Evolutionary conservation across 2,113 vertebrate genomes (phyloP).

Genomic region (Tringa solitaria): DNA sequence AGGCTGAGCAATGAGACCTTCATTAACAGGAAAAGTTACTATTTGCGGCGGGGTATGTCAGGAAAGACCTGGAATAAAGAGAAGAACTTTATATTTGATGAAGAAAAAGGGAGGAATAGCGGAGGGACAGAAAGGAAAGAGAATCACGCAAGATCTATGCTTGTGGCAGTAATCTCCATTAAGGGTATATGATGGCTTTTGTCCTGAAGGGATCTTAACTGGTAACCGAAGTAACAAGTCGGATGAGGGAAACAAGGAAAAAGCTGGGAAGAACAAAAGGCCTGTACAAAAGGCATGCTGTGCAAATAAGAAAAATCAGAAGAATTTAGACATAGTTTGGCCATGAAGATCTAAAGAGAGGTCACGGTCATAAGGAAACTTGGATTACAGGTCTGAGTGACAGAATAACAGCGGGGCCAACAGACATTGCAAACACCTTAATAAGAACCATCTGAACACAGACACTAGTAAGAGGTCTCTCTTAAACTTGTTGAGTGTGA

Average conservation of each 20-base stretch:
- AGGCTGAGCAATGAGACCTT: background rate
- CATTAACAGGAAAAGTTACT: background rate
- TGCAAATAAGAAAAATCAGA: background rate
- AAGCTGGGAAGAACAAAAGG: background rate
- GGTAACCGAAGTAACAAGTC: background rate
- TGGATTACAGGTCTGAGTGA: background rate
- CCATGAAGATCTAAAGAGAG: background rate
- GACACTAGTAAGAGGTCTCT: background rate
- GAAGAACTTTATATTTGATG: background rate
- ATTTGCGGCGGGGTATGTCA: background rate
- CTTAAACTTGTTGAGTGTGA: background rate
- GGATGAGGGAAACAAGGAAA: background rate
- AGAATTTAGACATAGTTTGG: background rate
- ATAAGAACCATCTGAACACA: background rate
- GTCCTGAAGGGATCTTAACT: background rate
- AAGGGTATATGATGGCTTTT: fast-evolving
- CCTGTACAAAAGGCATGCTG: background rate
- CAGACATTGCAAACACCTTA: background rate
- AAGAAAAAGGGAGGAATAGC: background rate
- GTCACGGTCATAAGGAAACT: background rate
- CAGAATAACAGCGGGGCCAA: background rate
- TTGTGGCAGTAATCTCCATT: background rate
- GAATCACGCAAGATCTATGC: background rate
- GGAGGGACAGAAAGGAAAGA: background rate
- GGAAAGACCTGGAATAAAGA: background rate